Evolutionary conservation across 1,140 invertebrate species (phyloP).

Genomic region (Limonius californicus): DNA sequence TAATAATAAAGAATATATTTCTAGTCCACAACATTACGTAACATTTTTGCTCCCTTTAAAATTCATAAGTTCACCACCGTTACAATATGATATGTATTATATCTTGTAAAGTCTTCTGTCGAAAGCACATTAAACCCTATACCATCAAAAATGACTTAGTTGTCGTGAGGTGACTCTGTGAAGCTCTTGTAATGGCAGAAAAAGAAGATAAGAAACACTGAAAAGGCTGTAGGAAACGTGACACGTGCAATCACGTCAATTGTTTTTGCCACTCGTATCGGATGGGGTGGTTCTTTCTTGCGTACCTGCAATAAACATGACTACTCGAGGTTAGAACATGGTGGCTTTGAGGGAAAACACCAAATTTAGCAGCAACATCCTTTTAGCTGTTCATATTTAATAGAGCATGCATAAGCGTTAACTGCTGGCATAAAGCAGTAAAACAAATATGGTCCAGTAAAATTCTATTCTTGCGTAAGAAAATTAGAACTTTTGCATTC

Average conservation of each 20-base stretch:
- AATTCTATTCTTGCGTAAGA: too few relatives aligned
- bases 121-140: background rate
- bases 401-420: too few relatives aligned
- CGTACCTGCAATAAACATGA: slow-evolving; percentile 64
- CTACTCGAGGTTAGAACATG: slow-evolving; percentile 44
- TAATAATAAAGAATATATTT: slow-evolving; percentile 23
- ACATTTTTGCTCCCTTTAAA: background rate
- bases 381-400: background rate
- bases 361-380: background rate
- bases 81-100: slow-evolving; percentile 30
- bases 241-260: slow-evolving; percentile 92
- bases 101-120: background rate
- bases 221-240: slow-evolving; percentile 87
- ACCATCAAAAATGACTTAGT: background rate
- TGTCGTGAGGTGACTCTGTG: slow-evolving; percentile 30
- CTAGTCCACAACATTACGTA: slow-evolving; percentile 15
- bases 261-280: slow-evolving; percentile 87
- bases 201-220: slow-evolving; percentile 90
- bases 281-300: slow-evolving; percentile 85
- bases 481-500: too few relatives aligned
- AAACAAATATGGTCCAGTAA: too few relatives aligned
- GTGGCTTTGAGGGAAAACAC: background rate
- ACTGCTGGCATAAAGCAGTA: too few relatives aligned
- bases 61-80: background rate
- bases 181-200: slow-evolving; percentile 83